A percentile compares a stretch with the other conserved stretches of the same genome.
phyloP scores from a whole-genome alignment of 2,888 invertebrate genomes.

The Tillus elongatus region DNA sequence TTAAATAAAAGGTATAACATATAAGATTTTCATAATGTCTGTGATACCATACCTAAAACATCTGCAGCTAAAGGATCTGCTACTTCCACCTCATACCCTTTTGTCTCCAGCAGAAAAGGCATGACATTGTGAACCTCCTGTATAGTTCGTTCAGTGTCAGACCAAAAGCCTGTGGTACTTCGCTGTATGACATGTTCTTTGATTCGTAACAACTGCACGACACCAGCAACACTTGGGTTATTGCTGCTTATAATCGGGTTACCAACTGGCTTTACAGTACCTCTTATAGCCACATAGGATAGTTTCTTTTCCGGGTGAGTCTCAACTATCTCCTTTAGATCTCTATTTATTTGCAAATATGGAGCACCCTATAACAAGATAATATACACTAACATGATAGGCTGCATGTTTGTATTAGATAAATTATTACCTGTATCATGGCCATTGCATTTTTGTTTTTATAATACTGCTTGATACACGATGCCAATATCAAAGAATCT shows the following conservation, averaged over 20 bases:
- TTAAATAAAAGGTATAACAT: no score
- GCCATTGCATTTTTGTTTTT: slow-evolving; percentile 63
- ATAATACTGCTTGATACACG: slow-evolving; percentile 65
- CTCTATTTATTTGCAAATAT: slow-evolving; percentile 55
- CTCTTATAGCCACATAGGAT: slow-evolving; percentile 67
- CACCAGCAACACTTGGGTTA: slow-evolving; percentile 64
- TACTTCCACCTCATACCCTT: slow-evolving; percentile 60
- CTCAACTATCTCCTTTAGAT: slow-evolving; percentile 53
- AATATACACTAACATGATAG: slow-evolving; percentile 11
- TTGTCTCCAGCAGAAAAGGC: slow-evolving; percentile 64
- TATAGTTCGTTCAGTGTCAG: slow-evolving; percentile 68
- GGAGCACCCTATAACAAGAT: slow-evolving; percentile 53
- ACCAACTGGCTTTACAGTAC: slow-evolving; percentile 66
- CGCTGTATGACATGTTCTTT: slow-evolving; percentile 78
- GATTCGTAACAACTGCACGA: slow-evolving; percentile 68
- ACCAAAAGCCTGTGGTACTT: slow-evolving; percentile 79
- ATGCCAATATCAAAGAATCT: slow-evolving; percentile 63
- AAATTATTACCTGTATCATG: slow-evolving; percentile 55
- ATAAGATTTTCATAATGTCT: no score
- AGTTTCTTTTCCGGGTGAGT: slow-evolving; percentile 55
- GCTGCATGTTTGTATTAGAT: slow-evolving; percentile 9
- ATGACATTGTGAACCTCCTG: slow-evolving; percentile 71
- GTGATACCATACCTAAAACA: slow-evolving; percentile 53
- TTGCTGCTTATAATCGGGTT: slow-evolving; percentile 65
- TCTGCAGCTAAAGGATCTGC: slow-evolving; percentile 67